phyloP scores from a whole-genome alignment of 1,140 invertebrate species.

The Pentalonia nigronervosa region DNA sequence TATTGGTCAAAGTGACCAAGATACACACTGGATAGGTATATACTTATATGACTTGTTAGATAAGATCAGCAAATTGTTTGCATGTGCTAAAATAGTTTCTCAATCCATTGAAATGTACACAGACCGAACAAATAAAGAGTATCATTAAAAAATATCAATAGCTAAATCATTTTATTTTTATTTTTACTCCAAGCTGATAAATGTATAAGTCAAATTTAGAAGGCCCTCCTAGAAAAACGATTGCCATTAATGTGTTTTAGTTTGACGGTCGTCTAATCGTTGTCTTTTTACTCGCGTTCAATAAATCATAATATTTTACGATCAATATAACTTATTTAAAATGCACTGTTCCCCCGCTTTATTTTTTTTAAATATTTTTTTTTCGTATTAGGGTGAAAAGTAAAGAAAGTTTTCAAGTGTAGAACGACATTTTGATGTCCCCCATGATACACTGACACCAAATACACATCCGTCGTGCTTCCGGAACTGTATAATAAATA shows the following conservation, averaged over 20 bases:
- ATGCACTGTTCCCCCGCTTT: constrained; percentile 9
- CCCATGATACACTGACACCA: constrained; percentile 1
- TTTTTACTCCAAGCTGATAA: background rate
- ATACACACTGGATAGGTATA: background rate
- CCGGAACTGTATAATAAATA: constrained; percentile 35
- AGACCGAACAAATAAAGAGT: background rate
- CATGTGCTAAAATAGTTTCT: background rate
- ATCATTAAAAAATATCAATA: background rate
- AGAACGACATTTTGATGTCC: constrained; percentile 12
- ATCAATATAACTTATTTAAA: constrained; percentile 25
- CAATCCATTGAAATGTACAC: background rate
- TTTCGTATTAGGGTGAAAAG: constrained; percentile 6
- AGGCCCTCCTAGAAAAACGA: background rate
- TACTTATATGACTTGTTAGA: background rate
- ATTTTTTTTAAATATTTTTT: background rate
- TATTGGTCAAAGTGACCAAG: background rate
- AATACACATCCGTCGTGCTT: constrained; percentile 21
- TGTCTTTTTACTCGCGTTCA: background rate
- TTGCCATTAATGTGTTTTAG: background rate
- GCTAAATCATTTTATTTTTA: background rate
- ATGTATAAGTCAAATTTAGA: background rate
- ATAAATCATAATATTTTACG: constrained; percentile 32
- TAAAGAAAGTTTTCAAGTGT: constrained; percentile 43
- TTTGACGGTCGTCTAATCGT: background rate
- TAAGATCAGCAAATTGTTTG: background rate